A percentile compares a stretch with the other conserved stretches of the same genome.
phyloP scores from a whole-genome alignment of 2,113 vertebrate species.

The Pogona vitticeps region DNA sequence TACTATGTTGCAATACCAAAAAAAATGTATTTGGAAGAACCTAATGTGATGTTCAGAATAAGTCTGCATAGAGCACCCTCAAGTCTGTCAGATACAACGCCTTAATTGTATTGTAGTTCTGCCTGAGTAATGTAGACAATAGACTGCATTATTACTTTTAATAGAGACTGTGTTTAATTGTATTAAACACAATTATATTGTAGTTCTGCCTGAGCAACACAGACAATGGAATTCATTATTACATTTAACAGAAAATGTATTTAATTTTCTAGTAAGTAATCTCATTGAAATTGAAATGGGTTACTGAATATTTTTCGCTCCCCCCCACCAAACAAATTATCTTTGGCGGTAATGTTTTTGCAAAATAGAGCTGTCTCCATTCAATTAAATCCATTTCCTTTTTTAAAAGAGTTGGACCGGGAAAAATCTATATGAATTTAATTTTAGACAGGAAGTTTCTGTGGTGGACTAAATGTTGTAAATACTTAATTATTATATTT shows the following conservation, averaged over 20 bases:
- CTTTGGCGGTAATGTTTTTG: slow-evolving; percentile 58
- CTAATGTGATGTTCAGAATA: slow-evolving; percentile 23
- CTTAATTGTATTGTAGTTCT: slow-evolving; percentile 48
- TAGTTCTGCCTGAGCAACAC: slow-evolving; percentile 62
- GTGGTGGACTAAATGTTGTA: slow-evolving; percentile 25
- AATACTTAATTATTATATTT: not conserved
- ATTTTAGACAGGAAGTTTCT: slow-evolving; percentile 50
- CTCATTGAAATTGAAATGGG: slow-evolving; percentile 66
- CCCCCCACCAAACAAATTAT: slow-evolving; percentile 57
- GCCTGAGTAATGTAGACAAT: slow-evolving; percentile 57
- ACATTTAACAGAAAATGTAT: slow-evolving; percentile 72
- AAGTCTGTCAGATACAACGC: slow-evolving; percentile 44
- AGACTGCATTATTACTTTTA: slow-evolving; percentile 61
- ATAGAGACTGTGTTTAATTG: slow-evolving; percentile 67
- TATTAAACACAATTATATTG: slow-evolving; percentile 68
- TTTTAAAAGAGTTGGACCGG: not conserved
- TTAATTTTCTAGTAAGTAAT: slow-evolving; percentile 75
- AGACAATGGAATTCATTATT: slow-evolving; percentile 72
- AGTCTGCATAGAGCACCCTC: slow-evolving; percentile 10
- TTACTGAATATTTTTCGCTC: slow-evolving; percentile 56
- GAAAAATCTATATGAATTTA: slow-evolving; percentile 40
- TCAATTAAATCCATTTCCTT: slow-evolving; percentile 65
- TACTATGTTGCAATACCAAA: not conserved
- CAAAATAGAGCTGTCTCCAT: slow-evolving; percentile 56
- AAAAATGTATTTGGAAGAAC: not conserved